Percentiles rank a stretch among this genome's conserved stretches.
Evolutionary conservation across 2,888 invertebrate species (phyloP).

Genomic region (Monopis laevigella): DNA sequence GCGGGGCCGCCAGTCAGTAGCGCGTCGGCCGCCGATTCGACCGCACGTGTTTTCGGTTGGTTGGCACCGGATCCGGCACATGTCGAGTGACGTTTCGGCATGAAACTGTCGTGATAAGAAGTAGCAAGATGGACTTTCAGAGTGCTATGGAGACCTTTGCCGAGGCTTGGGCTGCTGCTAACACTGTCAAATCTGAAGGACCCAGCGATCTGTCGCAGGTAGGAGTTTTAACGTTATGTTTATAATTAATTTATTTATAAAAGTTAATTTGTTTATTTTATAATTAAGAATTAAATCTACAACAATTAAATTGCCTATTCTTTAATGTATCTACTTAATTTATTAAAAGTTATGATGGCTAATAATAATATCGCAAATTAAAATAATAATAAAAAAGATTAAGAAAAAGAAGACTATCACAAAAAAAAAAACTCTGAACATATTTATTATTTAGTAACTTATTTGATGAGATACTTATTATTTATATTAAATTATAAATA

Average conservation of each 20-base stretch:
- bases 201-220: conserved; percentile 75
- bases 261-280: conserved; percentile 16
- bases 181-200: conserved; percentile 71
- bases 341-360: no score
- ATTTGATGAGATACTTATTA: no score
- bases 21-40: conserved; percentile 71
- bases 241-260: conserved; percentile 7
- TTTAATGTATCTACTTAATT: no score
- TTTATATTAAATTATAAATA: no score
- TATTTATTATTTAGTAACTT: no score
- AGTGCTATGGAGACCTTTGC: conserved; percentile 99
- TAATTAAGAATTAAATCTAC: no score
- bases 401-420: no score
- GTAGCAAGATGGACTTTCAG: conserved; percentile 89
- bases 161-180: conserved; percentile 94
- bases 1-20: conserved; percentile 62
- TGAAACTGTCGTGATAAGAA: conserved; percentile 58
- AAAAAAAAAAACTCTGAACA: no score
- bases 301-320: no score
- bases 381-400: no score
- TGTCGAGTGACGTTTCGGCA: conserved; percentile 56
- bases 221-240: conserved; percentile 39
- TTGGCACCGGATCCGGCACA: conserved; percentile 24
- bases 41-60: conserved; percentile 40
- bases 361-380: no score